Base-by-base conservation (phyloP, 2,113 vertebrate species). In the Caranx melampygus region DNA sequence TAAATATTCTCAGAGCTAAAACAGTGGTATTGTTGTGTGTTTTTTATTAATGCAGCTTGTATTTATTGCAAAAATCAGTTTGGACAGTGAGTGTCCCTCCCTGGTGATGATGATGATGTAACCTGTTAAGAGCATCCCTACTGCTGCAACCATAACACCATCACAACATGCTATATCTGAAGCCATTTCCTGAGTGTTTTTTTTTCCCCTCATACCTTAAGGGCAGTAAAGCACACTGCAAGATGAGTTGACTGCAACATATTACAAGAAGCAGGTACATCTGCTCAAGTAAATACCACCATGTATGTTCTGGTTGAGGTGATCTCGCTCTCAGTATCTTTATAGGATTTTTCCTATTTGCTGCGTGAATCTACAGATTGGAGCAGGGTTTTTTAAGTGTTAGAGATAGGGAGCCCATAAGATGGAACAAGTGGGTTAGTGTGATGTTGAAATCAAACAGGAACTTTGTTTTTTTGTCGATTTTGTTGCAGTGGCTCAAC, bases 11-110 rank as follows among this genome's bases (percentile, higher is more conserved):
- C 14, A 35, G n/a, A 21, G 8, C 60, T 12, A 45, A 16, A 45
- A 20, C 20, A 3, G 13, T 73, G 37, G 21, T 26, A 37, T 55
- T 31, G 13, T 9, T 26, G 7, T 42, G 4, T 31, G 4, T 37
- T 72, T 79, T 79, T 75, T 12, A 62, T 62, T 34, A n/a, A 35
- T 37, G 26, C n/a, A 55, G 6, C 21, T 45, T 51, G 37, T 26
- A 71, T 33, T 20, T 31, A 5, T 26, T 42, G 33, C 52, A 62
- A n/a, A 77, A 74, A 68, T 78, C 21, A 60, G 20, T 45, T 31
- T 51, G 26, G 40, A 33, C 15, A 65, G 18, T 45, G 61, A 76
- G 13, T 10, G 20, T 75, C 60, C 51, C 20, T 5, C 26, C 26
- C 26, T 26, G 26, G 26, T 14, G 34, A 34, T 60, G 52, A 44